Evolutionary conservation across 2,113 vertebrate species (phyloP).

Genomic region (Cyanoramphus novaezelandiae): DNA sequence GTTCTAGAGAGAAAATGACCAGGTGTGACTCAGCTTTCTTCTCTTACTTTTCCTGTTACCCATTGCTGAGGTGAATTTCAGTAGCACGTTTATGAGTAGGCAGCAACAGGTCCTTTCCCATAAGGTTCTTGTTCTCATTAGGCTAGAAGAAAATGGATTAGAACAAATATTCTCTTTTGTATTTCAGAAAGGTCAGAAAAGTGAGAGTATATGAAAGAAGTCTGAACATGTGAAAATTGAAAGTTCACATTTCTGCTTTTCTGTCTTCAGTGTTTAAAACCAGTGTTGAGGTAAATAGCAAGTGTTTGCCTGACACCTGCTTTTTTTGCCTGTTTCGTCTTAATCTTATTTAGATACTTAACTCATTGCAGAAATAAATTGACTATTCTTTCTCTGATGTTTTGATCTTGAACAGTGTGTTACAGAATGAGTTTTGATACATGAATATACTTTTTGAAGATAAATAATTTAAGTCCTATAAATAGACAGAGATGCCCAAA

Average conservation of each 20-base stretch:
- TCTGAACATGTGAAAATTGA: neutral
- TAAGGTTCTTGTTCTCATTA: neutral
- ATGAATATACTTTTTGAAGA: neutral
- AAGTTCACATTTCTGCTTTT: slow-evolving; percentile 24
- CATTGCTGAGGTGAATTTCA: neutral
- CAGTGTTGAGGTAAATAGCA: neutral
- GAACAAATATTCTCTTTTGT: neutral
- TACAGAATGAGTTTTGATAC: neutral
- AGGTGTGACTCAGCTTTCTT: slow-evolving; percentile 37
- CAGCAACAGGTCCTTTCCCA: neutral
- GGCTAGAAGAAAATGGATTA: neutral
- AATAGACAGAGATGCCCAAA: neutral
- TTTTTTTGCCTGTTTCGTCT: neutral
- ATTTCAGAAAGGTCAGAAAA: neutral
- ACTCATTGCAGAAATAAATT: neutral
- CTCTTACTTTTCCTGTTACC: neutral
- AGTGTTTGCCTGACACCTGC: neutral
- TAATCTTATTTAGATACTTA: neutral
- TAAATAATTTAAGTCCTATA: neutral
- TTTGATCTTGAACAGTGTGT: neutral
- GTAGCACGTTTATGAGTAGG: neutral
- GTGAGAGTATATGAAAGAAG: neutral
- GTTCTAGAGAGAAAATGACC: slow-evolving; percentile 4
- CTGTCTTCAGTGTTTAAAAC: neutral
- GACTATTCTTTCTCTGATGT: neutral